Base-by-base conservation (phyloP, 2,888 invertebrate genomes). In the Cephus pulcher region DNA sequence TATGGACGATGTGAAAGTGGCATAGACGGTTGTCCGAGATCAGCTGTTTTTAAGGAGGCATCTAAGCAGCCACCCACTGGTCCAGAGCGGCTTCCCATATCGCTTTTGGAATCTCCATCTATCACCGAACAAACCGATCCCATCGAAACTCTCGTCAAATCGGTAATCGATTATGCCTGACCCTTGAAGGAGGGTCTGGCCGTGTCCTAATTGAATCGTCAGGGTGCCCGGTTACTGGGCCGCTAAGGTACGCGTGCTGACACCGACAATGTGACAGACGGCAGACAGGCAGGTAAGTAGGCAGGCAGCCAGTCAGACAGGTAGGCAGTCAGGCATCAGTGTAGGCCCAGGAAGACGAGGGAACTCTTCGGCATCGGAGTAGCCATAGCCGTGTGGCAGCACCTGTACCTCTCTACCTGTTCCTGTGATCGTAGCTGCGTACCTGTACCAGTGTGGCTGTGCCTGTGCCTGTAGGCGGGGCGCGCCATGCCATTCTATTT, bases 401-500 rank as follows among this genome's bases (percentile, higher is more conserved):
- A 79, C 79, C 73, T 69, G 79, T 82, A 80, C 81, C 81, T 82
- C 71, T 71, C 71, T 71, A 71, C 71, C 71, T 74, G 34, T 35
- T 34, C 32, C 71, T 32, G 71, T 12, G 71, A 32, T 71, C 71
- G 71, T 33, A 33, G 32, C 71, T 33, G 71, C 33, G 71, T 74
- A 74, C 74, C 74, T 74, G 74, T 23, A 11, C 35, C 74, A 56
- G 56, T 35, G 82, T 77, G 78, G 78, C 80, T 79, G 80, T 82
- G 79, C 75, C 82, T 77, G 76, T 77, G 81, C 80, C 84, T 84
- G 89, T 90, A 89, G 90, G 90, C 90, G 89, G 89, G 87, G 88
- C 90, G 85, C 88, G 85, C 85, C 85, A 86, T 89, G 89, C 90
- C 90, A 90, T 89, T 91, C 91, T 91, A 90, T 90, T 91, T 90